Base-by-base conservation (phyloP, 2,888 invertebrate species). In the Caenorhabditis sp. region DNA sequence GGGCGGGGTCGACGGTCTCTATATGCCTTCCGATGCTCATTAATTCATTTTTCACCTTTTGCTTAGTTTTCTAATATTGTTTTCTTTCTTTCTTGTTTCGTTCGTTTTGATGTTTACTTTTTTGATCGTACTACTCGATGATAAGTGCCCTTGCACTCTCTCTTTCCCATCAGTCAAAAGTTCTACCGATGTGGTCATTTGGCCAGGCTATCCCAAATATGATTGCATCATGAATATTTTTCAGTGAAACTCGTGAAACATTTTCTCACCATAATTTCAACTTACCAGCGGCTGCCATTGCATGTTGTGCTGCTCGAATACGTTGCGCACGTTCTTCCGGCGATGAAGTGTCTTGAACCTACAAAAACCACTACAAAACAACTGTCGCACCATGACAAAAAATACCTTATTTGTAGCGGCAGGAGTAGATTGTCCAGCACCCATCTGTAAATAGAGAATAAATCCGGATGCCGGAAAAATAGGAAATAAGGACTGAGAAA, bases 391-490 rank as follows among this genome's bases (percentile, higher is more conserved):
- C 19, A 12, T 12, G 6, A 27, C 12, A 3, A 31, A 1, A 55
- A 31, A 24, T 51, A 69, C 66, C 49, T 74, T 66, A 17, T 17
- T 43, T 14, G 12, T 43, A 8, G 12, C 36, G 14, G 12, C 14
- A 10, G 73, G 37, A 50, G 77, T 75, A n/a, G 77, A 77, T 50
- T 77, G 77, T 50, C 64, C 67, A 55, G 74, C 64, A 49, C 74
- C 77, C 74, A 75, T 69, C 64, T 68, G 23, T 36, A 62, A 1
- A 10, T 31, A 24, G 19, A 62, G 23, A 62, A 26, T 12, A 31
- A 31, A 31, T 31, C 10, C 31, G 31, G 10, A 31, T 6, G 4
- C 10, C 10, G 10, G 10, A 31, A 31, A 4, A 31, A 31, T 31
- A 37, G 26, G 14, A 59, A 59, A 59, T 3, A 17, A 14, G 14